These are phyloP conservation scores for Eumacrocentrus americanus DNA, from an alignment of 2,888 invertebrate genomes.

Conservation along the genomic window DNA sequence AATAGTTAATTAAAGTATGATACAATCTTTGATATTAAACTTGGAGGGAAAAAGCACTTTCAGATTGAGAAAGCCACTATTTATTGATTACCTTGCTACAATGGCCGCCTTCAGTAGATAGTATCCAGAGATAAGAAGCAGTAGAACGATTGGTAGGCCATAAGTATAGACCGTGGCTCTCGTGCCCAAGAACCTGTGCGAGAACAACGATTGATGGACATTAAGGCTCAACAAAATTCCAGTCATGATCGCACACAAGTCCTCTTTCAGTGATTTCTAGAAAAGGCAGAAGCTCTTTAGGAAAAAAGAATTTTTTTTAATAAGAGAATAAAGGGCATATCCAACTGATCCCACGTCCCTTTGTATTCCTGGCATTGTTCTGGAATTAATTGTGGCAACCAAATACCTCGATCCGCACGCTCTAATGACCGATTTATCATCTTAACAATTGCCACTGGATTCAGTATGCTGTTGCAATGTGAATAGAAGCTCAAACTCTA, in stretches of 20 bases:
- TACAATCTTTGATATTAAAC: background rate
- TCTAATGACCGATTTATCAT: constrained; percentile 15
- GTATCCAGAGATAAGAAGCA: constrained; percentile 62
- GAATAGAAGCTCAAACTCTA: background rate
- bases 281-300: background rate
- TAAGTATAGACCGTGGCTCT: constrained; percentile 64
- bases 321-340: constrained; percentile 6
- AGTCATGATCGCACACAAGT: background rate
- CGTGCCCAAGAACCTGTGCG: constrained; percentile 64
- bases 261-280: background rate
- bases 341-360: background rate
- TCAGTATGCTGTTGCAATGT: background rate
- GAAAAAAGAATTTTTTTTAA: background rate
- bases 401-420: constrained; percentile 11
- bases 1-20: background rate
- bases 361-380: constrained; percentile 4
- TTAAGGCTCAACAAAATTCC: background rate
- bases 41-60: background rate
- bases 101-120: constrained; percentile 65
- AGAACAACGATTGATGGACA: background rate
- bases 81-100: constrained; percentile 59
- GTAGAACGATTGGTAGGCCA: constrained; percentile 63
- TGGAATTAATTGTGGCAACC: constrained; percentile 5
- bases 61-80: constrained; percentile 3
- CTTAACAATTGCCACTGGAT: background rate